Base-by-base conservation (phyloP, 2,113 vertebrate species). In the Porphyrio hochstetteri region DNA sequence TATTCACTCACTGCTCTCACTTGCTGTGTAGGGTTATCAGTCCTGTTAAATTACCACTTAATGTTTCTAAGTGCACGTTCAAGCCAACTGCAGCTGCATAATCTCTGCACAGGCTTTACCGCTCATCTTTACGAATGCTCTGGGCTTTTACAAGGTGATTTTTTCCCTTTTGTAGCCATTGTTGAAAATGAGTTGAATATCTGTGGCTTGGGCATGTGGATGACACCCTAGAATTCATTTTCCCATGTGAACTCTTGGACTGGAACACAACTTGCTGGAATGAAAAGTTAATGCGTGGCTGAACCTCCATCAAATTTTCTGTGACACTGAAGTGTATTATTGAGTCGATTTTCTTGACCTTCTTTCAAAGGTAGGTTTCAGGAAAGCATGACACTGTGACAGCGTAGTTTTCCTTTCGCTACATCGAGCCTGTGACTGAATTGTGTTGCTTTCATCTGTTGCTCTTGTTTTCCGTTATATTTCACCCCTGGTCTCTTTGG, bases 341-440 rank as follows among this genome's bases (percentile, higher is more conserved):
- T 76, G 70, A 82, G 65, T 59, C 76, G 57, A 23, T 89, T 93
- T 80, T 86, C 81, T 91, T 82, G 89, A 93, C 71, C 82, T 91
- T 69, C 81, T 87, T 93, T 92, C 29, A 64, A 88, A 92, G 83
- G 36, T 71, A 76, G 31, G 11, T 75, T 94, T 93, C 80, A 89
- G 83, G 82, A 85, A 93, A 90, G 35, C 55, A 53, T 82, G 75
- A 86, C 84, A 70, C 44, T 75, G 31, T 82, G 84, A 78, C 9
- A 0, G 24, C 60, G 65, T 72, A 71, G 92, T 95, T 95, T 94
- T 94, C 76, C 53, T 90, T 82, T 92, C 86, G 76, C 57, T 76
- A 20, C 63, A 75, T 55, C 1, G 31, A 91, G 16, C 46, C 84
- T 24, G 2, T 88, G 79, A 86, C 61, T 85, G 61, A 92, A 95